A percentile compares a stretch with the other conserved stretches of the same genome.
phyloP scores from a whole-genome alignment of 2,113 vertebrate genomes.

The Phyllostomus hastatus region DNA sequence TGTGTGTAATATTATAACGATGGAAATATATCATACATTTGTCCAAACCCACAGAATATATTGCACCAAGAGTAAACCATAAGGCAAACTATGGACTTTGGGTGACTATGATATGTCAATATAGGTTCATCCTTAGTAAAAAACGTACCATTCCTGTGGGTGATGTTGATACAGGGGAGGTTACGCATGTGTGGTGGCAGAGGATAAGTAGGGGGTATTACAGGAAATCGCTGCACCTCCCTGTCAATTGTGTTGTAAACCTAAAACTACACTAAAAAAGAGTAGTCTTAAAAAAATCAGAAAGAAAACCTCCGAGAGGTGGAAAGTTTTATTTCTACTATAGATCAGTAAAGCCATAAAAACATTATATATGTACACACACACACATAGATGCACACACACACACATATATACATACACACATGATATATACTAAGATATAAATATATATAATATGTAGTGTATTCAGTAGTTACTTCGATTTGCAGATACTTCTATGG shows the following conservation, averaged over 20 bases:
- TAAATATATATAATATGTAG: not conserved
- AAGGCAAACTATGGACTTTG: not conserved
- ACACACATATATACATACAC: not conserved
- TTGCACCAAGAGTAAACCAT: not conserved
- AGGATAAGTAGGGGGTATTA: not conserved
- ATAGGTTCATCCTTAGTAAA: not conserved
- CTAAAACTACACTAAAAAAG: not conserved
- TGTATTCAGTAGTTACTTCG: not conserved
- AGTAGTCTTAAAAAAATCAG: not conserved
- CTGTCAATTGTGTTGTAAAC: not conserved
- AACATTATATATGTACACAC: not conserved
- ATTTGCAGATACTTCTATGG: not conserved
- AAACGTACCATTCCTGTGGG: not conserved
- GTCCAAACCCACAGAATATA: not conserved
- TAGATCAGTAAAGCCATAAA: not conserved
- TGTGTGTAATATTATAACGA: not conserved
- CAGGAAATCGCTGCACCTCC: not conserved
- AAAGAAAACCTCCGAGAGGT: not conserved
- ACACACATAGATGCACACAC: not conserved
- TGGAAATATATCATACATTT: not conserved
- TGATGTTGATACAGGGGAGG: not conserved
- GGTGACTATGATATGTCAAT: not conserved
- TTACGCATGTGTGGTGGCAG: not conserved
- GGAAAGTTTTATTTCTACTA: not conserved
- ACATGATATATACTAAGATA: not conserved